Base-by-base conservation (phyloP, 1,140 invertebrate genomes). In the Triops longicaudatus region DNA sequence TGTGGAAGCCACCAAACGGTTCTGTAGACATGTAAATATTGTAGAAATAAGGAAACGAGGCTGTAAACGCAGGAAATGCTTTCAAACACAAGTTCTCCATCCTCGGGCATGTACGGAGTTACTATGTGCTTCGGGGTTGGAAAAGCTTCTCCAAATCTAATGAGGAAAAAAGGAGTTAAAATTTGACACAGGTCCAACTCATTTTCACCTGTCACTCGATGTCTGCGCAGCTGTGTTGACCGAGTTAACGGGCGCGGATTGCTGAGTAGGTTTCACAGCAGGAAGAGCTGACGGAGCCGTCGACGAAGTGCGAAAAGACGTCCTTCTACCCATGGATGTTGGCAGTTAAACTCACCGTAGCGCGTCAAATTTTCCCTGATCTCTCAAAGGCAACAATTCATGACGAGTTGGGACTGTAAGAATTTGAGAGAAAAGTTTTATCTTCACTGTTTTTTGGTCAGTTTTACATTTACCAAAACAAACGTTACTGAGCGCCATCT, bases 1-100 rank as follows among this genome's bases (percentile, higher is more conserved):
- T 98, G 90, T 22, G 95, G 94, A 28, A 98, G 83, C 96, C 97
- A 98, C 94, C 95, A 98, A n/a, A 96, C 92, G 42, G 95, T 97
- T 78, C 93, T 90, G 83, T 98, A 99, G 11, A 98, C 86, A 86
- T 98, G 96, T 17, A 98, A 87, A 83, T 98, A 94, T 86, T 99
- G 97, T 26, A 96, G 85, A 73, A 87, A 80, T 22, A 89, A 17
- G 89, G 87, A 37, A 90, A 90, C 41, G 92, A 87, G 44, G 91
- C 84, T 14, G 92, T 90, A 81, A 93, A 95, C 12, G 92, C 84
- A 83, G 92, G 92, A 81, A 96, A 92, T 85, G n/a, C 87, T 83
- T 85, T 98, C 96, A 86, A 96, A 98, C 50, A 91, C 85, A 27
- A 97, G 82, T 80, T 94, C 92, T 72, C 90, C 89, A 80, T 95